Conservation (phyloP, 2,113 vertebrate species). For the Silurus asotus region DNA sequence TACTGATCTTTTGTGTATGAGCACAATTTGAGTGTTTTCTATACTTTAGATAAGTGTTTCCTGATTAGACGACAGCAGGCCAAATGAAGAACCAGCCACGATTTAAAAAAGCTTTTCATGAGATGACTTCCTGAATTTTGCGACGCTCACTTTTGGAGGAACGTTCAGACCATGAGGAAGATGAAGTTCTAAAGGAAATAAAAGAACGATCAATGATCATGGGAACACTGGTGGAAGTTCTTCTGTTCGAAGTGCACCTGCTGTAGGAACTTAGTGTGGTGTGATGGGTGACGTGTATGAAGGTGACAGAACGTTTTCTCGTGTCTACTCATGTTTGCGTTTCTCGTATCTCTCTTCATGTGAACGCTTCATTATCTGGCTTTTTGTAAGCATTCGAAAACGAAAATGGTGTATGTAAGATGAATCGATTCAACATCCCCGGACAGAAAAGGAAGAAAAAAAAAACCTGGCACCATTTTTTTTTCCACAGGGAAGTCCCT, state of each 20-base stretch:
- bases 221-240: no score
- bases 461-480: neutral
- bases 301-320: conserved; percentile 18
- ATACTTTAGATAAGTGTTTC: neutral
- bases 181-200: neutral
- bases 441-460: neutral
- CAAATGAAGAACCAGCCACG: neutral
- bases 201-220: neutral
- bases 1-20: neutral
- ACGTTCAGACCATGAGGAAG: conserved; percentile 18
- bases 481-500: neutral
- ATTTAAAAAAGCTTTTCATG: neutral
- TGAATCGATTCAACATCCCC: conserved; percentile 19
- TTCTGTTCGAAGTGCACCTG: conserved; percentile 1
- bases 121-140: conserved; percentile 50
- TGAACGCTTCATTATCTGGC: conserved; percentile 1
- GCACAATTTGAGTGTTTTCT: neutral
- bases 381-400: neutral
- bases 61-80: neutral
- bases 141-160: conserved; percentile 55
- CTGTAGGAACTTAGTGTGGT: neutral
- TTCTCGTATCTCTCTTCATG: neutral
- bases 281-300: neutral
- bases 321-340: conserved; percentile 30
- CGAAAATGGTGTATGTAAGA: neutral